Conservation (phyloP, 2,888 invertebrate genomes). For the Nemotelus nigrinus region DNA sequence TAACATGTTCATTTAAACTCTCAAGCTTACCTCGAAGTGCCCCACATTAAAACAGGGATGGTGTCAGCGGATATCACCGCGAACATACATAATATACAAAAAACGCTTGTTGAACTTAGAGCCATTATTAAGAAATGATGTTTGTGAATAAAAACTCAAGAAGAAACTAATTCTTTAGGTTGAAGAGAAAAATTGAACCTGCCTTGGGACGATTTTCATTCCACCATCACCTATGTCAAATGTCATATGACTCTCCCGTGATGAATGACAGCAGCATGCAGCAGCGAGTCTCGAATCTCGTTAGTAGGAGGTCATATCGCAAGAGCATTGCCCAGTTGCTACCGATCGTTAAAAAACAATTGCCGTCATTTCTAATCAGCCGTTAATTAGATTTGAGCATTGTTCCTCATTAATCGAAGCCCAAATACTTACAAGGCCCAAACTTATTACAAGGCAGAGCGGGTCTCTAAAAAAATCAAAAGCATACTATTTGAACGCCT, state of each 20-base stretch:
- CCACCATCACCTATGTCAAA: conserved; percentile 39
- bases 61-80: conserved; percentile 61
- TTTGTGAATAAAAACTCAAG: too few relatives aligned
- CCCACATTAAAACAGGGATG: conserved; percentile 72
- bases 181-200: too few relatives aligned
- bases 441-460: too few relatives aligned
- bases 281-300: conserved; percentile 22
- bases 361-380: too few relatives aligned
- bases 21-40: conserved; percentile 60
- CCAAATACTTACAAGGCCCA: too few relatives aligned
- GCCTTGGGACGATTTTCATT: conserved; percentile 25
- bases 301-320: background rate
- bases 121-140: too few relatives aligned
- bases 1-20: background rate
- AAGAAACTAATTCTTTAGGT: too few relatives aligned
- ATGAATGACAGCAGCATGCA: conserved; percentile 25
- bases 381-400: too few relatives aligned
- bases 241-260: conserved; percentile 45
- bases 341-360: too few relatives aligned
- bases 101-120: background rate
- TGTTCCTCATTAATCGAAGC: too few relatives aligned
- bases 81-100: conserved; percentile 55
- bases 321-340: background rate
- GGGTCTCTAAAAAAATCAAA: too few relatives aligned
- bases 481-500: too few relatives aligned